Conservation (phyloP, 2,113 vertebrate genomes). For the Trogon melanurus region DNA sequence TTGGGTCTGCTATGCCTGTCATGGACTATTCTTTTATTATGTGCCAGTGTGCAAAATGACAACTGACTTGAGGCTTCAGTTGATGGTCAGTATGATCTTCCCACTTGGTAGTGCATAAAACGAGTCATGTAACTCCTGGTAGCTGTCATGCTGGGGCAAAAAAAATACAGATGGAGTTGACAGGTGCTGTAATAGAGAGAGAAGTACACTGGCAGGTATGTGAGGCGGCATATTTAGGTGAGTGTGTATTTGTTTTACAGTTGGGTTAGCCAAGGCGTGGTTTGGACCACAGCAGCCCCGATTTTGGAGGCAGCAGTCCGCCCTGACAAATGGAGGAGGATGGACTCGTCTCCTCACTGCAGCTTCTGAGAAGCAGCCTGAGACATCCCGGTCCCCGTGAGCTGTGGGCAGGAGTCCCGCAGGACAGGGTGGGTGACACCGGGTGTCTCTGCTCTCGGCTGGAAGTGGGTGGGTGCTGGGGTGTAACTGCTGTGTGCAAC, state of each 20-base stretch:
- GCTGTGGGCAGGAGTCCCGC: accelerated
- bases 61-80: neutral
- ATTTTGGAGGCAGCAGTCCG: neutral
- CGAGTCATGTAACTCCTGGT: neutral
- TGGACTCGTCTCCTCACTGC: neutral
- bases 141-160: neutral
- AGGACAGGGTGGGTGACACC: neutral
- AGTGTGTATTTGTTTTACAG: neutral
- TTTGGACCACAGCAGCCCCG: neutral
- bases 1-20: neutral
- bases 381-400: accelerated
- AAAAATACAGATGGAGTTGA: neutral
- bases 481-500: neutral
- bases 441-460: neutral
- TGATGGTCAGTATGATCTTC: neutral
- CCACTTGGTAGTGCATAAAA: neutral
- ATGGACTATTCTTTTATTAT: neutral
- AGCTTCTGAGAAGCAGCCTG: accelerated
- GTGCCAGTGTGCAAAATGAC: neutral
- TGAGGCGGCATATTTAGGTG: neutral
- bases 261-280: neutral
- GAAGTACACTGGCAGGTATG: neutral
- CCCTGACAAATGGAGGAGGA: neutral
- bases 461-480: neutral
- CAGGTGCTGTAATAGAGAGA: neutral